These are phyloP conservation scores for Rafetus swinhoei DNA, from an alignment of 2,113 vertebrate genomes.

Conservation along the genomic window DNA sequence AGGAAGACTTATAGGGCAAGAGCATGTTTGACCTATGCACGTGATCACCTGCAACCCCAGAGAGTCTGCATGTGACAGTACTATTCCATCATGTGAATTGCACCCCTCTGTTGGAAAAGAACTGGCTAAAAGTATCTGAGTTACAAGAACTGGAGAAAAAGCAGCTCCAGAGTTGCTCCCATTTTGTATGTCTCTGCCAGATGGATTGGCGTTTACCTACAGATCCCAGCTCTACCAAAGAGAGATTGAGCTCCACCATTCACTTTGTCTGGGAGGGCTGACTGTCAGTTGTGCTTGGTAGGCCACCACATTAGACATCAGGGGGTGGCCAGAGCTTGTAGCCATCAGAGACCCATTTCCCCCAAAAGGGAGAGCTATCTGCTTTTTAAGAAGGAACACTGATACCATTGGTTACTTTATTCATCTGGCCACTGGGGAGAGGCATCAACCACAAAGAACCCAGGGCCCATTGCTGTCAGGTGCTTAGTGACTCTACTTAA, in stretches of 20 bases:
- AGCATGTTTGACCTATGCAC: too few relatives aligned
- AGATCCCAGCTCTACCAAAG: background rate
- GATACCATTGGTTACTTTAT: background rate
- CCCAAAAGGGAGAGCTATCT: background rate
- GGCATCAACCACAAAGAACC: rapidly evolving
- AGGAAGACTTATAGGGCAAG: background rate
- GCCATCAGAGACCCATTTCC: background rate
- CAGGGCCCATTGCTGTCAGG: background rate
- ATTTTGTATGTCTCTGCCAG: rapidly evolving
- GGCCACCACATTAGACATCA: background rate
- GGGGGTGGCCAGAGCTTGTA: rapidly evolving
- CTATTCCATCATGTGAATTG: rapidly evolving
- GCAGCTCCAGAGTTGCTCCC: background rate
- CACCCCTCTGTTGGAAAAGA: background rate
- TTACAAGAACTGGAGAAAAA: background rate
- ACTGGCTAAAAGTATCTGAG: background rate
- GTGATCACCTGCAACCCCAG: background rate
- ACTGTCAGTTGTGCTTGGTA: background rate
- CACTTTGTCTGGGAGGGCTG: background rate
- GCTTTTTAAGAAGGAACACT: too few relatives aligned
- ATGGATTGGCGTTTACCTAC: background rate
- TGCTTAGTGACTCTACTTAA: background rate
- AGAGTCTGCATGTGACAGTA: too few relatives aligned
- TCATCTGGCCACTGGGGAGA: rapidly evolving
- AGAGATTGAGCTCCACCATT: background rate